Conservation (phyloP, 2,797 vertebrate species). For the Nyctalus aviator region DNA sequence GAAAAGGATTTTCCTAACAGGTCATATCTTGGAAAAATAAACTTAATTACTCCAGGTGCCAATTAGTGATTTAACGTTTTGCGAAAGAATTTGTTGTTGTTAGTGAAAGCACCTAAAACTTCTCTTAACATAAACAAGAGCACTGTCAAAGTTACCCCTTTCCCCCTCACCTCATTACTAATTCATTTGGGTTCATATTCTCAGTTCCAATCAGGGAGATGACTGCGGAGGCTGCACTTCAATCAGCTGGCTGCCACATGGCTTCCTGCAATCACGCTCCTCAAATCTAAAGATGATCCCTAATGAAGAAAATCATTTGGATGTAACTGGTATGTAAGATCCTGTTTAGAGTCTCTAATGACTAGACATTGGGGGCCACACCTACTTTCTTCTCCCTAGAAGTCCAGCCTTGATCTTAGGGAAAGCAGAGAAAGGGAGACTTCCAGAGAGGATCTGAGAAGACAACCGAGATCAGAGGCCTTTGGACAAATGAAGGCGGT, state of each 20-base stretch:
- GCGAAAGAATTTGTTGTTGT: constrained; percentile 11
- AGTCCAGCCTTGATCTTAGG: not conserved
- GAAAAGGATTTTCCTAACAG: constrained; percentile 44
- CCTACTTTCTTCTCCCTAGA: not conserved
- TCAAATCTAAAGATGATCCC: constrained; percentile 46
- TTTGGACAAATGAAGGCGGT: not conserved
- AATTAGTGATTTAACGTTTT: constrained; percentile 52
- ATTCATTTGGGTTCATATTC: constrained; percentile 78
- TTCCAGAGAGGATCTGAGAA: not conserved
- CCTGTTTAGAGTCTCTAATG: not conserved
- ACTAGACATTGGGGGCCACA: not conserved
- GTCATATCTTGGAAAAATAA: constrained; percentile 34
- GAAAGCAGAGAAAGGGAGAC: not conserved
- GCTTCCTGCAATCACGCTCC: constrained; percentile 68
- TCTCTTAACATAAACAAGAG: constrained; percentile 78
- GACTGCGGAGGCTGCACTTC: constrained; percentile 61
- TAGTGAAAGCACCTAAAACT: constrained; percentile 55
- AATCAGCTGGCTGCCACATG: constrained; percentile 68
- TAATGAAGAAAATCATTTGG: constrained; percentile 65
- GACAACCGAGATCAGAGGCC: not conserved
- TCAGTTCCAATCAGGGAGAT: constrained; percentile 77
- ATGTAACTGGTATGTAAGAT: constrained; percentile 28
- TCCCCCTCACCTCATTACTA: constrained; percentile 70
- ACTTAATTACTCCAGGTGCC: constrained; percentile 57
- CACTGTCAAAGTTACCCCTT: constrained; percentile 58